Evolutionary conservation across 2,888 invertebrate species (phyloP).

Genomic region (Eupithecia subumbrata): DNA sequence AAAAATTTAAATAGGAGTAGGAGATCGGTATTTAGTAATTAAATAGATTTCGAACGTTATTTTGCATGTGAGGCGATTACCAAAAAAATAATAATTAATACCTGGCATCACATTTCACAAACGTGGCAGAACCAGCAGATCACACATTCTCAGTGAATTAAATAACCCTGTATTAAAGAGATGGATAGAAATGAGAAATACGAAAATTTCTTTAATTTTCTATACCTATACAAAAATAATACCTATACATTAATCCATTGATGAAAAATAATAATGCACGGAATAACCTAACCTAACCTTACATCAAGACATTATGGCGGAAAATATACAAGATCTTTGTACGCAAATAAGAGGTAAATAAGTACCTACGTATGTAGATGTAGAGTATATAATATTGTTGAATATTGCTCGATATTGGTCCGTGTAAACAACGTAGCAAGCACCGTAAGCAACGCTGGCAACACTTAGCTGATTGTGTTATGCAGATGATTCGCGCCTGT

Average conservation of each 20-base stretch:
- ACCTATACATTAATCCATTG: background rate
- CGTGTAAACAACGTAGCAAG: background rate
- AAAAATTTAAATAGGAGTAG: too few relatives aligned
- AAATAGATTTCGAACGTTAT: too few relatives aligned
- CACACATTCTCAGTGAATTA: too few relatives aligned
- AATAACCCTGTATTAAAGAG: too few relatives aligned
- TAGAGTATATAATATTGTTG: background rate
- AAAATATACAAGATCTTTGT: background rate
- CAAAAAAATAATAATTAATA: too few relatives aligned
- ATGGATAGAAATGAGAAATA: too few relatives aligned
- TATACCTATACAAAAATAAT: too few relatives aligned
- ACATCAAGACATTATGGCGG: background rate
- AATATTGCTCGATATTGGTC: background rate
- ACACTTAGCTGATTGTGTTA: constrained; percentile 56
- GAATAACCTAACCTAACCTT: background rate
- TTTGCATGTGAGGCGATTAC: too few relatives aligned
- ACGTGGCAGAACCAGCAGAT: too few relatives aligned
- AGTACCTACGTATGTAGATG: background rate
- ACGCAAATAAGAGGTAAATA: background rate
- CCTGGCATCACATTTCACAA: too few relatives aligned
- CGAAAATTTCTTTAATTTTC: too few relatives aligned
- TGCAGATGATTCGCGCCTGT: constrained; percentile 48
- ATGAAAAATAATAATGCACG: background rate
- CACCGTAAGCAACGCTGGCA: constrained; percentile 27
- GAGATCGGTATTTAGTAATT: too few relatives aligned